Base-by-base conservation (phyloP, 2,113 vertebrate genomes). In the Pelusios castaneus region DNA sequence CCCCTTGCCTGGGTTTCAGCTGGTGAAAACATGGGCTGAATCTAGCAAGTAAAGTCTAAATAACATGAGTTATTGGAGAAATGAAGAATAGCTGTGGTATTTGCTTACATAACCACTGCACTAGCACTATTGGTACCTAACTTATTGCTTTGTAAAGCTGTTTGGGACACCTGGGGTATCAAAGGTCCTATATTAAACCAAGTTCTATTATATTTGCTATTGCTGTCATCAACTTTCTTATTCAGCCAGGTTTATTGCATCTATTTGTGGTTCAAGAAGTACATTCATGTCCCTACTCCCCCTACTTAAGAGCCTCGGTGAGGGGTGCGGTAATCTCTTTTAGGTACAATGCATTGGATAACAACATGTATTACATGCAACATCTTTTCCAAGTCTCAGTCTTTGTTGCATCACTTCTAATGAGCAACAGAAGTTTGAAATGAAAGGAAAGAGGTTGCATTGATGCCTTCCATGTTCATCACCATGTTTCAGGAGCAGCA, bases 141-240 rank as follows among this genome's bases (percentile, higher is more conserved):
- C 86, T 87, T 95, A 92, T 91, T 94, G 80, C 82, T 94, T 92
- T 88, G 70, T 55, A 96, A 96, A 97, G 80, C 93, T 96, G 92
- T 95, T 95, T 88, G 94, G 93, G 92, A 94, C 82, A 95, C 17
- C 80, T 85, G 80, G 54, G 90, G 85, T 96, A 91, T 93, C 92
- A 95, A 94, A 96, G 82, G 90, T 90, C 77, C 41, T 96, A 84
- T 93, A 93, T 96, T 91, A 96, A 95, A 90, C 82, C 58, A 21
- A 89, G 60, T 91, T 96, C 90, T 87, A 90, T 97, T 96, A 84
- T 85, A 88, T 94, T 93, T 95, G 85, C 84, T 89, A 51, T 90
- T 91, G 87, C 88, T 90, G 91, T 88, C 94, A 95, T 91, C 84
- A 95, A 51, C 75, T 96, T 94, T 75, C 27, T 25, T 92, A 94